Evolutionary conservation across 2,888 invertebrate genomes (phyloP).

Genomic region (Zaprionus obscuricornis): DNA sequence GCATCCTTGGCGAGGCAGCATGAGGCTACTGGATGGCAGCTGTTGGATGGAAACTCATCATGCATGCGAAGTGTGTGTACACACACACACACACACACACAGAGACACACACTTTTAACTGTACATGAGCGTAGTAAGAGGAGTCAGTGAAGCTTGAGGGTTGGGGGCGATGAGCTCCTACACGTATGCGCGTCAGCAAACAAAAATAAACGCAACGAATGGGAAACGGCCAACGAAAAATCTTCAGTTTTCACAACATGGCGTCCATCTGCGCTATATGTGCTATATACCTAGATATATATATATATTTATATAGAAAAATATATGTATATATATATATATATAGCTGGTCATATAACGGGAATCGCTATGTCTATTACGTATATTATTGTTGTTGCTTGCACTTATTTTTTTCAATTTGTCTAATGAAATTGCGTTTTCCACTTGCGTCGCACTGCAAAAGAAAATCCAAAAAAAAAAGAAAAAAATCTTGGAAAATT

Average conservation of each 20-base stretch:
- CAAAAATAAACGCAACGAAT: conserved; percentile 66
- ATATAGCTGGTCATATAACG: conserved; percentile 32
- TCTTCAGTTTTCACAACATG: conserved; percentile 61
- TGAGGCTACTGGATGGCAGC: conserved; percentile 27
- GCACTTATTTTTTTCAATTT: conserved; percentile 81
- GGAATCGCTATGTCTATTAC: conserved; percentile 31
- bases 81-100: conserved; percentile 11
- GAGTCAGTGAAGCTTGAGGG: not conserved
- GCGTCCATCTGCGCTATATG: conserved; percentile 61
- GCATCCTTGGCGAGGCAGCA: conserved; percentile 68
- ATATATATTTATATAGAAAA: conserved; percentile 8
- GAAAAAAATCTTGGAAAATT: conserved; percentile 70
- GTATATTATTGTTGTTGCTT: conserved; percentile 54
- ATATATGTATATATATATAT: conserved; percentile 6
- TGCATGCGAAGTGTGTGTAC: conserved; percentile 34
- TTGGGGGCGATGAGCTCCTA: conserved; percentile 38
- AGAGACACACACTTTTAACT: too few relatives aligned
- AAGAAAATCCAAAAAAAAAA: conserved; percentile 21
- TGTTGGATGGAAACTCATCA: conserved; percentile 38
- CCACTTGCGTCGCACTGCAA: conserved; percentile 61
- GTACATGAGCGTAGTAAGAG: conserved; percentile 14
- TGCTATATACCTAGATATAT: conserved; percentile 7
- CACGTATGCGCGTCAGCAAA: conserved; percentile 57
- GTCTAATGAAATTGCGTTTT: conserved; percentile 82
- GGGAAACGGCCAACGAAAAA: conserved; percentile 54